These are phyloP conservation scores for Metridium senile DNA, from an alignment of 92 coral and sea anemone genomes.

Conservation along the genomic window DNA sequence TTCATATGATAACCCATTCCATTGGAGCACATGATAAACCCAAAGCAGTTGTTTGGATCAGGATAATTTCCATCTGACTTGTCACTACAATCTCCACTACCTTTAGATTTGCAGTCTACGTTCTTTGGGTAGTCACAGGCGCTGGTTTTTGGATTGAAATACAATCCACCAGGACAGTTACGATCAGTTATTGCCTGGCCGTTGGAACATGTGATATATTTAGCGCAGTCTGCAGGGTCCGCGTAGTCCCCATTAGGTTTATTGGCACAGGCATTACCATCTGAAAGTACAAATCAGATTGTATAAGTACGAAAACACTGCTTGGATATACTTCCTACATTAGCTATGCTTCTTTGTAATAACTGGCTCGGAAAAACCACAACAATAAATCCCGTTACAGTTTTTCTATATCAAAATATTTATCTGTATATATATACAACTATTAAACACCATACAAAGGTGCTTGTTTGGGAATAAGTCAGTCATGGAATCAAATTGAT, in stretches of 20 bases:
- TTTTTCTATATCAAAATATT: too few species aligned
- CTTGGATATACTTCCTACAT: too few species aligned
- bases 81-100: neutral
- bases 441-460: too few species aligned
- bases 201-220: constrained; percentile 18
- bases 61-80: constrained; percentile 41
- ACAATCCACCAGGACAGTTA: constrained; percentile 16
- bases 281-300: neutral
- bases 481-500: too few species aligned
- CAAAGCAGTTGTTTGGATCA: constrained; percentile 47
- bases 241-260: constrained; percentile 20
- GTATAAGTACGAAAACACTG: too few species aligned
- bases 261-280: neutral
- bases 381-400: too few species aligned
- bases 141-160: neutral
- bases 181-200: neutral
- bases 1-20: constrained; percentile 13
- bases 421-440: too few species aligned
- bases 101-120: constrained; percentile 6
- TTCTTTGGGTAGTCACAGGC: constrained; percentile 15
- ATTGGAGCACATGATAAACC: constrained; percentile 47
- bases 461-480: too few species aligned
- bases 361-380: too few species aligned
- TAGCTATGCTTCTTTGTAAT: too few species aligned
- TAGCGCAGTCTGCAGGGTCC: constrained; percentile 6